Percentiles rank a stretch among this genome's conserved stretches.
phyloP scores from a whole-genome alignment of 2,797 vertebrate species.

The Limnodromus scolopaceus region DNA sequence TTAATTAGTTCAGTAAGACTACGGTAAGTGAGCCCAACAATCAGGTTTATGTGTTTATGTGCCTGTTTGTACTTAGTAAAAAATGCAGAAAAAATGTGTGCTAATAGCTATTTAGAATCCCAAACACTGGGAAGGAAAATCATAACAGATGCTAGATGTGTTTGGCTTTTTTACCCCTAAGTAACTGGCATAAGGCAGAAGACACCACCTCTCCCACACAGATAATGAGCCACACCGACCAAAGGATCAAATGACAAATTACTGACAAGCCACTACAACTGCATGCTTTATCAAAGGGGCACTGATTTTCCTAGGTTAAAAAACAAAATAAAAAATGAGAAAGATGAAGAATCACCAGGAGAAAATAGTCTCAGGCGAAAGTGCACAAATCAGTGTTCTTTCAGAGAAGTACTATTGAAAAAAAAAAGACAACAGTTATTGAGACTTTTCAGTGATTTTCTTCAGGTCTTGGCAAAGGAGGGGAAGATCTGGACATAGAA shows the following conservation, averaged over 20 bases:
- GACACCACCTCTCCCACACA: neutral
- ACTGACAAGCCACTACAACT: neutral
- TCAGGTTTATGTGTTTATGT: slow-evolving; percentile 1
- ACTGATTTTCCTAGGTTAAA: neutral
- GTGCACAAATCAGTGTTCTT: neutral
- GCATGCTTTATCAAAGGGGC: neutral
- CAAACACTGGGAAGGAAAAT: neutral
- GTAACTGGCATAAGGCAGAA: neutral
- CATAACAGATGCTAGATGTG: neutral
- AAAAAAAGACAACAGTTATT: neutral
- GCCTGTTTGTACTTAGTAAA: neutral
- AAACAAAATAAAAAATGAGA: neutral
- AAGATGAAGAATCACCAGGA: neutral
- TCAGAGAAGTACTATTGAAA: neutral
- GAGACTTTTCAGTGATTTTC: neutral
- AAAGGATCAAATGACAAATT: neutral
- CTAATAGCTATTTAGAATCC: neutral
- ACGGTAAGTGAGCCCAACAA: neutral
- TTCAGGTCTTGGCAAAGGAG: neutral
- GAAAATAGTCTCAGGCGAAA: neutral
- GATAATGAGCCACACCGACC: neutral
- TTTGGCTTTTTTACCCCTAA: neutral
- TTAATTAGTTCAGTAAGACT: neutral
- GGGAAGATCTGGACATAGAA: neutral
- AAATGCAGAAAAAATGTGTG: neutral